Base-by-base conservation (phyloP, 2,797 vertebrate species). In the Dicrostonyx torquatus region DNA sequence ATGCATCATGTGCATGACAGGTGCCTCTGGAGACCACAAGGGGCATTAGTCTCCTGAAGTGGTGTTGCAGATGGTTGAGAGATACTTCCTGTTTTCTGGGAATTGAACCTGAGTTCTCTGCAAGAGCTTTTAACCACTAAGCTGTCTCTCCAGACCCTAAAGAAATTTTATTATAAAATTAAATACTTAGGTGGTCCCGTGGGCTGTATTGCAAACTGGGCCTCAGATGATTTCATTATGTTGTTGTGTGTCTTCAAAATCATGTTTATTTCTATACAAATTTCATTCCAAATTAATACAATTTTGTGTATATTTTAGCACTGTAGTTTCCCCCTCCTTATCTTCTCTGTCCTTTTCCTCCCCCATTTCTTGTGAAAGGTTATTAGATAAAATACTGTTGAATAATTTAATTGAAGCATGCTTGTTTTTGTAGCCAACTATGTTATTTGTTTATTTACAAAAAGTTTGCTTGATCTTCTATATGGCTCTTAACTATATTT, bases 101-200 rank as follows among this genome's bases (percentile, higher is more conserved):
- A 84, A 48, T 24, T 84, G 60, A 66, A n/a, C 40, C 18, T 24
- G 43, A 40, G 29, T 66, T 34, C 11, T 66, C 43, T 84, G 60
- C 29, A 64, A 83, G 58, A 64, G 40, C 60, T 66, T 29, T 84
- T 48, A n/a, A 29, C 40, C 40, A 66, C 82, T 50, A 45, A 84
- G 18, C 31, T 29, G 50, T n/a, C 43, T 48, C 43, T 18, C 82
- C 43, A 84, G 82, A 48, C 18, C 40, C 43, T 48, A 85, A 15
- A 72, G 84, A 48, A 17, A 72, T 91, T 89, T 88, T 72, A 9
- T 88, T 89, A 84, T 9, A 68, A 4, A 76, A 40, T 96, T 62
- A 91, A 79, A 76, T 73, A 18, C 2, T n/a, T 93, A 73, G 31
- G 5, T 91, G 40, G 58, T 64, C 29, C 76, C 26, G 40, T 73